A percentile compares a stretch with the other conserved stretches of the same genome.
Conservation (phyloP, 2,888 invertebrate genomes). For the Hemistola chrysoprasaria region DNA sequence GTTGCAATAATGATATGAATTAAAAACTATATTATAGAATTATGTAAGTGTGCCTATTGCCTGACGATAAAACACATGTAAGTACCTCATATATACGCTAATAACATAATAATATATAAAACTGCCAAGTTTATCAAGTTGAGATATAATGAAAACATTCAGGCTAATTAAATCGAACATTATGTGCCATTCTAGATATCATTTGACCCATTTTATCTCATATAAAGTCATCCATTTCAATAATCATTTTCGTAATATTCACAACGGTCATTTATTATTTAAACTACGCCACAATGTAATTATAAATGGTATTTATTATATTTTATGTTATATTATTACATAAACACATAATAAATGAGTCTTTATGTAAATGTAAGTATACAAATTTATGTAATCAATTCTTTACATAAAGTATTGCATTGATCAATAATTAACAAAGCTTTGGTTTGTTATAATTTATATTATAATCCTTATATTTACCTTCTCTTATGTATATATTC, state of each 20-base stretch:
- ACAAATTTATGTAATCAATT: no score
- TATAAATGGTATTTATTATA: constrained; percentile 12
- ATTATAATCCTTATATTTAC: no score
- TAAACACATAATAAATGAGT: no score
- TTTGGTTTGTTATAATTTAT: no score
- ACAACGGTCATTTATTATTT: constrained; percentile 56
- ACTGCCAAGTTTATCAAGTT: constrained; percentile 13
- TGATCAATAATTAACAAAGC: no score
- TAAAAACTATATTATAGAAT: no score
- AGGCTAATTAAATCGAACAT: constrained; percentile 74
- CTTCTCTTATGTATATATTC: no score
- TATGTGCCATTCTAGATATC: constrained; percentile 68
- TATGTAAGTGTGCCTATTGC: no score
- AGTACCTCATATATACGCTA: constrained; percentile 3
- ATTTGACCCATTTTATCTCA: constrained; percentile 70
- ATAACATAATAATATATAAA: constrained; percentile 23
- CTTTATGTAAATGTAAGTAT: constrained; percentile 16
- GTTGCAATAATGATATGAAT: no score
- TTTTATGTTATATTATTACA: no score
- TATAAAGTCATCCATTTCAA: constrained; percentile 77
- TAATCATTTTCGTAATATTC: constrained; percentile 64
- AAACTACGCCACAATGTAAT: constrained; percentile 34
- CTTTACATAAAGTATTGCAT: no score
- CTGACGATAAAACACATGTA: constrained; percentile 9
- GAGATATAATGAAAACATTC: constrained; percentile 65